Conservation (phyloP, 2,797 vertebrate genomes). For the Peromyscus aztecus region DNA sequence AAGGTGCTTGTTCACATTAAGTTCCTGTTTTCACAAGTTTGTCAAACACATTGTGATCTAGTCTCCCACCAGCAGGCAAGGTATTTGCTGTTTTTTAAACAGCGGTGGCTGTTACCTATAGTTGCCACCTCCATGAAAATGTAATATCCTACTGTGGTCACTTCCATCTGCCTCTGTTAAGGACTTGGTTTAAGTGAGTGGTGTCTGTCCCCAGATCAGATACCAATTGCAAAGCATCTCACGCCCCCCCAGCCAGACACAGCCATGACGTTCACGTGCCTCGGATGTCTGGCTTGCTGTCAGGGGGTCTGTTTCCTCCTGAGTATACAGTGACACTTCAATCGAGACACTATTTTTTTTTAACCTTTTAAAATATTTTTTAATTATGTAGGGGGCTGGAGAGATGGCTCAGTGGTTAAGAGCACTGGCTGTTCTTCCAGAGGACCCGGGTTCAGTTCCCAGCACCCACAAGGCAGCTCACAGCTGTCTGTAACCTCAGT, state of each 20-base stretch:
- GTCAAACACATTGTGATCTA: not conserved
- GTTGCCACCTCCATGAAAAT: not conserved
- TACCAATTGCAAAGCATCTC: not conserved
- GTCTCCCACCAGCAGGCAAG: not conserved
- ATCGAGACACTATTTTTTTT: not conserved
- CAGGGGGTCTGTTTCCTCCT: not conserved
- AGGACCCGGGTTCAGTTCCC: no score
- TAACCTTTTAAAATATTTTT: no score
- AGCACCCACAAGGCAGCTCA: no score
- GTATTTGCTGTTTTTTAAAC: not conserved
- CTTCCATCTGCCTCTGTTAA: not conserved
- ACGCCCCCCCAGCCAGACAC: not conserved
- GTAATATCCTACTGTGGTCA: not conserved
- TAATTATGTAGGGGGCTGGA: no score
- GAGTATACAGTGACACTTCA: not conserved
- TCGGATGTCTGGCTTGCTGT: not conserved
- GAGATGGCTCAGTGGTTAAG: no score
- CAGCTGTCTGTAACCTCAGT: no score
- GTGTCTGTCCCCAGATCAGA: slow-evolving; percentile 34
- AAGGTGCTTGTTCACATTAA: not conserved
- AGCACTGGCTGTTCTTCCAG: no score
- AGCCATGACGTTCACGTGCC: not conserved
- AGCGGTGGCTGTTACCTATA: not conserved
- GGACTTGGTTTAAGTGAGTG: not conserved
- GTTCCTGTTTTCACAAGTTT: not conserved